These are phyloP conservation scores for Tamandua tetradactyla DNA, from an alignment of 2,797 vertebrate genomes.

Conservation along the genomic window DNA sequence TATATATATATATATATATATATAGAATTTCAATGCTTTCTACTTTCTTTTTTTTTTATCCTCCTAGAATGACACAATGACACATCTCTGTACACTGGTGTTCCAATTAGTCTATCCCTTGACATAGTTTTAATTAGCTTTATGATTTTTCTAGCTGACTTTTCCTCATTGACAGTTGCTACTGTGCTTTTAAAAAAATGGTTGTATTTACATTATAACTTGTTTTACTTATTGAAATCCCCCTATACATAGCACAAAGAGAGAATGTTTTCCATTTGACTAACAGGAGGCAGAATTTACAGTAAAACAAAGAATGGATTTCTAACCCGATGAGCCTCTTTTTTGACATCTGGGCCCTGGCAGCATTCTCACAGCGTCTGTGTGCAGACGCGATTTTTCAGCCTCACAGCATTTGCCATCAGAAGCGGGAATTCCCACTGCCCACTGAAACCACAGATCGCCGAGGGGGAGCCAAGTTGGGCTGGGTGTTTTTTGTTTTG, in stretches of 20 bases:
- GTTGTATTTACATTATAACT: constrained; percentile 30
- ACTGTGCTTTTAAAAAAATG: constrained; percentile 22
- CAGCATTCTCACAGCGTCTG: not conserved
- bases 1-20: constrained; percentile 46
- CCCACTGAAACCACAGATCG: not conserved
- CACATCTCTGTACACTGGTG: constrained; percentile 69
- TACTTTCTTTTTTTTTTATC: not conserved
- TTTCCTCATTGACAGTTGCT: constrained; percentile 57
- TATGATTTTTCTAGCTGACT: constrained; percentile 64
- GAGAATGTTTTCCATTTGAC: not conserved
- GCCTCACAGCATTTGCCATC: not conserved
- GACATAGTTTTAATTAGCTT: constrained; percentile 76
- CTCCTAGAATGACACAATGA: constrained; percentile 66
- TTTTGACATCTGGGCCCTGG: constrained; percentile 36
- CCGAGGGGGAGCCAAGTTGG: not conserved
- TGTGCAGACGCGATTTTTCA: not conserved
- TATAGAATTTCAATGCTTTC: constrained; percentile 57
- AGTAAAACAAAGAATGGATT: not conserved
- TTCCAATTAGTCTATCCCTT: constrained; percentile 79
- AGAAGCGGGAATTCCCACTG: constrained; percentile 8
- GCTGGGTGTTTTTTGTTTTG: not conserved
- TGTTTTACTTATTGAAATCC: constrained; percentile 56
- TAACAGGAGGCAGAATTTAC: constrained; percentile 21
- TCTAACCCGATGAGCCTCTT: not conserved
- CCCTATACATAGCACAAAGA: not conserved